phyloP scores from a whole-genome alignment of 2,113 vertebrate genomes.

The Megaleporinus macrocephalus region DNA sequence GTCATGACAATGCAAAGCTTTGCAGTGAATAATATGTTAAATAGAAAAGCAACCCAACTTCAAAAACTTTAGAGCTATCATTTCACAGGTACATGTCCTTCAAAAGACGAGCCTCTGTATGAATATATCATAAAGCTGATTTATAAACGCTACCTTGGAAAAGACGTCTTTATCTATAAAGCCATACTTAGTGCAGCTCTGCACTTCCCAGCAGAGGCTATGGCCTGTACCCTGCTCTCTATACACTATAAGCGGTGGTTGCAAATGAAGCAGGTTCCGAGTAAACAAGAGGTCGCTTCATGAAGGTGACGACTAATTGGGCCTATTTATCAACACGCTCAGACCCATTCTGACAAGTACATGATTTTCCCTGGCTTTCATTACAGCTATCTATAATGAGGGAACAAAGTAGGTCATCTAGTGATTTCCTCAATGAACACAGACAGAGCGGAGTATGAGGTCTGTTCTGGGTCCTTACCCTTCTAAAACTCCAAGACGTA shows the following conservation, averaged over 20 bases:
- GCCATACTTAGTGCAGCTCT: neutral
- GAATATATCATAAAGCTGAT: neutral
- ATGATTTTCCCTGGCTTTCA: constrained; percentile 71
- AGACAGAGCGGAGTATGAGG: constrained; percentile 31
- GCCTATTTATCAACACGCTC: constrained; percentile 72
- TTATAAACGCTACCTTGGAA: neutral
- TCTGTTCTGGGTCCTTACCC: constrained; percentile 14
- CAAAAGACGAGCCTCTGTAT: neutral
- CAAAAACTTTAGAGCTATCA: neutral
- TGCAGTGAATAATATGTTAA: too few relatives aligned
- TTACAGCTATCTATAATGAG: constrained; percentile 74
- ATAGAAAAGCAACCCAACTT: neutral
- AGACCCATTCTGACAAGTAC: constrained; percentile 73
- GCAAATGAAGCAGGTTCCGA: constrained; percentile 59
- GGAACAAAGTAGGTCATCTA: constrained; percentile 56
- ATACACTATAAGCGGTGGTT: constrained; percentile 31
- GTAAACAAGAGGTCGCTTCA: constrained; percentile 62
- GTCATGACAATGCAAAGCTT: too few relatives aligned
- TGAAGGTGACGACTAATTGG: constrained; percentile 77
- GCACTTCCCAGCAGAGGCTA: neutral
- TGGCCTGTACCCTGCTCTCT: constrained; percentile 3
- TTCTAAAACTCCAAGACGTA: neutral
- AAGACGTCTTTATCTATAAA: neutral
- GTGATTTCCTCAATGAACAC: constrained; percentile 63
- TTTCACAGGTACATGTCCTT: neutral